phyloP scores from a whole-genome alignment of 1,140 invertebrate genomes.

The Arion vulgaris region DNA sequence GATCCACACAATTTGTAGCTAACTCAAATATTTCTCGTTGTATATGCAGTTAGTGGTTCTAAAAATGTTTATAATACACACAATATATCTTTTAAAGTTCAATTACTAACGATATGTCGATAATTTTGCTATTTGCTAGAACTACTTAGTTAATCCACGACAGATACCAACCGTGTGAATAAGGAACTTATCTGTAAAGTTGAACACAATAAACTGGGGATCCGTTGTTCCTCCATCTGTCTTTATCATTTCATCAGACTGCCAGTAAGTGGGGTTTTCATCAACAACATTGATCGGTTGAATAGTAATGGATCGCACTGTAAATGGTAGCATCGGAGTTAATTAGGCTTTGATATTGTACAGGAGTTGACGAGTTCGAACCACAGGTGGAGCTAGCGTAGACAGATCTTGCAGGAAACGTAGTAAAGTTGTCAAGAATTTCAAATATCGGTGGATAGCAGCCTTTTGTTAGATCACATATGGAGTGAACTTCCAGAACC shows the following conservation, averaged over 20 bases:
- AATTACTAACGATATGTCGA: too few relatives aligned
- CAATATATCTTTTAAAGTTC: too few relatives aligned
- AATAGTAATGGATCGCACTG: background rate
- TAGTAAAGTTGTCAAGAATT: background rate
- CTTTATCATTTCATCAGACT: slow-evolving; percentile 2
- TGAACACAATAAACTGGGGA: background rate
- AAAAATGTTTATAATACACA: too few relatives aligned
- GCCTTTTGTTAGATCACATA: background rate
- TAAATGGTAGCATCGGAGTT: background rate
- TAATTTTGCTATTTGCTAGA: too few relatives aligned
- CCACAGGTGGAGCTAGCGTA: slow-evolving; percentile 13
- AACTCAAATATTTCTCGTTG: too few relatives aligned
- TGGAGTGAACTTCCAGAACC: background rate
- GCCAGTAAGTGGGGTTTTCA: slow-evolving; percentile 17
- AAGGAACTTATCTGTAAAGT: slow-evolving; percentile 16
- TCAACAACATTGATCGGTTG: background rate
- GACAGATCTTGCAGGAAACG: background rate
- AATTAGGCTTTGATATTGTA: background rate
- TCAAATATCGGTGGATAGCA: slow-evolving; percentile 10
- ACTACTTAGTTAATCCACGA: too few relatives aligned
- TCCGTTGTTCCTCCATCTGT: background rate
- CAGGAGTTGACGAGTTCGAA: background rate
- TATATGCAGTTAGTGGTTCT: too few relatives aligned
- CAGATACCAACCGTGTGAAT: slow-evolving; percentile 1
- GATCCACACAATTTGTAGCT: too few relatives aligned